Base-by-base conservation (phyloP, 2,113 vertebrate genomes). In the Spheniscus mendiculus region DNA sequence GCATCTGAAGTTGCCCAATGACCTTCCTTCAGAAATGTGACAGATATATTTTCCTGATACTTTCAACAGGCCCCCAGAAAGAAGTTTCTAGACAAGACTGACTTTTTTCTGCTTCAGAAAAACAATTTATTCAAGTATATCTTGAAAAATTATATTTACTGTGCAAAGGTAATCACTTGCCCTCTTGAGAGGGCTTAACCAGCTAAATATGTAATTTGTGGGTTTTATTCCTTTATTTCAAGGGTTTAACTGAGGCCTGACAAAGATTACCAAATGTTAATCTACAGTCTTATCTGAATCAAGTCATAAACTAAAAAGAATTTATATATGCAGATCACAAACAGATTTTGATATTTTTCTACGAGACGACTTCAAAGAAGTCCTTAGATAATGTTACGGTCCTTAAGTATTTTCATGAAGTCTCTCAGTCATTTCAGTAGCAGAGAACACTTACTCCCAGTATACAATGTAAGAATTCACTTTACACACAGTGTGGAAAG, bases 301-400 rank as follows among this genome's bases (percentile, higher is more conserved):
- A 23, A 40, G 14, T 22, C 9, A 72, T 34, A 70, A 32, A 36
- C 34, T 26, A 55, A 42, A 19, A 69, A 47, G 12, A 58, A 72
- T 70, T 44, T 70, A 16, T 9, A 66, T 12, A 34, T 9, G 15
- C 25, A 71, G 29, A 77, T 13, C 18, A 61, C 12, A 11, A 79
- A 66, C 19, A 89, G 45, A 82, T 78, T 40, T 77, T 90, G 15
- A 2, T 67, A 30, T n/a, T 83, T 44, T 81, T 52, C 50, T 63
- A 13, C 52, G 29, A 83, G 26, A 74, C 71, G 20, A 52, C 30
- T 52, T 79, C 47, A 63, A 30, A 44, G 9, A 81, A 78, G 26
- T 32, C 22, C 26, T 87, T 50, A 50, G 20, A 66, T 34, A 77
- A 42, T 8, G 2, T 59, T 38, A 74, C 0, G 0, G 34, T n/a